Evolutionary conservation across 2,888 invertebrate species (phyloP).

Genomic region (Rhagonycha lutea): DNA sequence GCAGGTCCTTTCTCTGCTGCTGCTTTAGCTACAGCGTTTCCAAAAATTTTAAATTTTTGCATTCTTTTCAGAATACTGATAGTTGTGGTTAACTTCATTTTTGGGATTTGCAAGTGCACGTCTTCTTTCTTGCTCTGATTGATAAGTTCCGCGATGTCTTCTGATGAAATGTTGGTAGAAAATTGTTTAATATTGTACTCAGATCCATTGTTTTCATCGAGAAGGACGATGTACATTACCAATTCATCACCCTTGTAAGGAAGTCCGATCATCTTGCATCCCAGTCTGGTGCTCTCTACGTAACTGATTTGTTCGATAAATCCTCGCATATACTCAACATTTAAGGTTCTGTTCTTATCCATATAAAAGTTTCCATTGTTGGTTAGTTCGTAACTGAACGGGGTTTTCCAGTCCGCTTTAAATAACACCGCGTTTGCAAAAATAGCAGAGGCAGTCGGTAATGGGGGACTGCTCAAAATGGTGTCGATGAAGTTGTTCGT

Average conservation of each 20-base stretch:
- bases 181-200: slow-evolving; percentile 46
- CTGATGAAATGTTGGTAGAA: slow-evolving; percentile 34
- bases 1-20: neutral
- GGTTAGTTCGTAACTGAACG: slow-evolving; percentile 52
- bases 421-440: slow-evolving; percentile 57
- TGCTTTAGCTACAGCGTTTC: slow-evolving; percentile 11
- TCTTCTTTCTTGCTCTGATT: slow-evolving; percentile 34
- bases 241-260: slow-evolving; percentile 55
- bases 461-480: slow-evolving; percentile 49
- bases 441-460: slow-evolving; percentile 47
- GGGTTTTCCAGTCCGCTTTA: slow-evolving; percentile 54
- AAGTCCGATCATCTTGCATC: slow-evolving; percentile 51
- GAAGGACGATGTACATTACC: slow-evolving; percentile 56
- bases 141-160: slow-evolving; percentile 41
- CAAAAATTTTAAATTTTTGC: slow-evolving; percentile 41
- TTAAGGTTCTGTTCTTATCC: slow-evolving; percentile 31
- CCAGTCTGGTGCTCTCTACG: slow-evolving; percentile 43
- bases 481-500: slow-evolving; percentile 51
- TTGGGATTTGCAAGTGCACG: slow-evolving; percentile 47
- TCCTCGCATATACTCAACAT: slow-evolving; percentile 46
- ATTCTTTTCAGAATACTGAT: slow-evolving; percentile 46
- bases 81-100: slow-evolving; percentile 45
- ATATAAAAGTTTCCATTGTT: slow-evolving; percentile 43
- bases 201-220: slow-evolving; percentile 42
- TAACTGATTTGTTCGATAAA: slow-evolving; percentile 47